Conservation (phyloP, 2,113 vertebrate species). For the Equus quagga region DNA sequence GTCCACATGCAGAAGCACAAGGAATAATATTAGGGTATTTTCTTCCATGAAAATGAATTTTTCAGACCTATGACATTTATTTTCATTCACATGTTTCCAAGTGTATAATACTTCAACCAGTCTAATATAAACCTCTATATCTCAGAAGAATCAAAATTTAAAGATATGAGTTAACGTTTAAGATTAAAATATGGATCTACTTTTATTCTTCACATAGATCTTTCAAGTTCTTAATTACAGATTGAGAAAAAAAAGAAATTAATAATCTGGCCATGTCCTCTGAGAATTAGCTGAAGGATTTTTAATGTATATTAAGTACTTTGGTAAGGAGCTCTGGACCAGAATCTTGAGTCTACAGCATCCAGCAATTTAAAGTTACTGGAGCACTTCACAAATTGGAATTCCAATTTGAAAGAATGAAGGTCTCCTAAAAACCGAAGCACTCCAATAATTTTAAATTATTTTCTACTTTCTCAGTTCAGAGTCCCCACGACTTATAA, state of each 20-base stretch:
- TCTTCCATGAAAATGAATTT: slow-evolving; percentile 17
- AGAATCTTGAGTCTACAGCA: slow-evolving; percentile 66
- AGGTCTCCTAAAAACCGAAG: slow-evolving; percentile 84
- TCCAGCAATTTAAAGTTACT: slow-evolving; percentile 84
- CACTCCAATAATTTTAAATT: slow-evolving; percentile 86
- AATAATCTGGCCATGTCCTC: slow-evolving; percentile 51
- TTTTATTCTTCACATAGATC: slow-evolving; percentile 5
- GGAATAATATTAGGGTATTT: neutral
- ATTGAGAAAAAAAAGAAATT: slow-evolving; percentile 61
- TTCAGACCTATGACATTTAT: neutral
- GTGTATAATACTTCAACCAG: neutral
- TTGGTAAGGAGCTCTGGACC: slow-evolving; percentile 67
- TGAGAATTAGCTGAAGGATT: slow-evolving; percentile 68
- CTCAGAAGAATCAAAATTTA: neutral
- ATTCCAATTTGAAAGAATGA: slow-evolving; percentile 86
- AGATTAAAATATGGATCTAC: slow-evolving; percentile 36
- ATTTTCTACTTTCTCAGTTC: slow-evolving; percentile 82
- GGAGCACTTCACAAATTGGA: slow-evolving; percentile 83
- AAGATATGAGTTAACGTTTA: slow-evolving; percentile 28
- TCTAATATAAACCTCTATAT: neutral
- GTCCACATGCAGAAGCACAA: neutral
- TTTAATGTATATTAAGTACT: slow-evolving; percentile 69
- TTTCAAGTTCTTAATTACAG: slow-evolving; percentile 26
- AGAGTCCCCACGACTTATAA: slow-evolving; percentile 78
- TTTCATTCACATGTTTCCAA: slow-evolving; percentile 24